Base-by-base conservation (phyloP, 2,888 invertebrate species). In the Tetropium fuscum region DNA sequence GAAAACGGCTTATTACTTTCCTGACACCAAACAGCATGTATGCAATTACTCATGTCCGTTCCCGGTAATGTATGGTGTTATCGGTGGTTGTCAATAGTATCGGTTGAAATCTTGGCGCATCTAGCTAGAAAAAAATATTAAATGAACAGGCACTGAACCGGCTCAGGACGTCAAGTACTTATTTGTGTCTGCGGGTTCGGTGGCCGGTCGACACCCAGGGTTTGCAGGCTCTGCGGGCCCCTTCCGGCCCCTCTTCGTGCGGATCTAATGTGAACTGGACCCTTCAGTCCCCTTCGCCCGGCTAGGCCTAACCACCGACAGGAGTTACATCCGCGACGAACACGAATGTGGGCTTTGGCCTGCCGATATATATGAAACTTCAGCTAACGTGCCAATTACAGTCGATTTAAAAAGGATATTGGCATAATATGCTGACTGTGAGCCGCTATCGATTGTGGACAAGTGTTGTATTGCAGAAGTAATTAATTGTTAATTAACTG, bases 61-160 rank as follows among this genome's bases (percentile, higher is more conserved):
- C 15, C 6, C 13, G 15, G 18, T 25, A 44, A 44, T 44, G 15
- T 16, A 25, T 27, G 27, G 25, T 20, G 25, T 44, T 44, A 44
- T 44, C 27, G 44, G 15, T 25, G 44, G 44, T 47, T 55, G 55
- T 55, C 55, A 55, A 47, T 47, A 40, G 38, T 47, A 55, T 55
- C 55, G 47, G 41, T 34, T 47, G 47, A 55, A 56, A 57, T 58
- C 53, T 58, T 43, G 32, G 40, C 32, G 58, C 45, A 49, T 49
- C 41, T 47, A 27, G 44, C 57, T 10, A 10, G 41, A 25, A 45
- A 30, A 55, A 54, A 61, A 49, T 53, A 40, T 54, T 22, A 49
- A 48, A 47, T 72, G 76, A 75, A 76, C 76, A 77, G 78, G 74
- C 78, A 78, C 77, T 76, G 77, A 79, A 78, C 80, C 75, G 78